Evolutionary conservation across 2,888 invertebrate species (phyloP).

Genomic region (Girardia tigrina): DNA sequence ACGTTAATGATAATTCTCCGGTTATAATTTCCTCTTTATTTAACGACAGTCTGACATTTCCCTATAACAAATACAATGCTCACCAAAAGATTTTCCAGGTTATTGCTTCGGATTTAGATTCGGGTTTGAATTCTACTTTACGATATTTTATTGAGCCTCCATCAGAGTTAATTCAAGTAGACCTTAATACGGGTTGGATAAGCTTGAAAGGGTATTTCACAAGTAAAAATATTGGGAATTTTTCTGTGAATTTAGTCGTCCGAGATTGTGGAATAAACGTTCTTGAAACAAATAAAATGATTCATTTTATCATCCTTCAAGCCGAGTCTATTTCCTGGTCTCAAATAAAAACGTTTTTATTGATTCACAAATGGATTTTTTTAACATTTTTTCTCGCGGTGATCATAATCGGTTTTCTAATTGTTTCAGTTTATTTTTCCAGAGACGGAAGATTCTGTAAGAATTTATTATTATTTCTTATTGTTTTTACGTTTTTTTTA

Average conservation of each 20-base stretch:
- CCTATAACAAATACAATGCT: background rate
- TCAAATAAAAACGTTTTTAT: background rate
- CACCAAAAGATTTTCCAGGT: background rate
- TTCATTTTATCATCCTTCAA: background rate
- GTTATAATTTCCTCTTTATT: background rate
- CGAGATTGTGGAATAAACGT: background rate
- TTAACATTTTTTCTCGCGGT: background rate
- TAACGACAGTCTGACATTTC: background rate
- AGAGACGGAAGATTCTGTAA: conserved; percentile 14
- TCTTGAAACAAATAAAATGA: background rate
- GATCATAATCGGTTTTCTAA: background rate
- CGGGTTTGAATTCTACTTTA: background rate
- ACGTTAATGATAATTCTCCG: background rate
- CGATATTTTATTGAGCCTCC: background rate
- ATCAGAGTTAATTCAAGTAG: conserved; percentile 6
- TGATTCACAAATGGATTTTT: conserved; percentile 23
- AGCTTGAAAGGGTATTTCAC: background rate
- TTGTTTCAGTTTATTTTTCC: conserved; percentile 19
- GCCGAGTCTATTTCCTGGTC: background rate
- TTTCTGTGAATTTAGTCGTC: background rate
- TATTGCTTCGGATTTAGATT: background rate
- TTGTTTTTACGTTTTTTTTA: no score
- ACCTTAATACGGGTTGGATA: background rate
- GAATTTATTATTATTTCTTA: background rate
- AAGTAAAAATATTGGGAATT: conserved; percentile 1